Percentiles rank a stretch among this genome's conserved stretches.
Evolutionary conservation across 23 tunicate genomes (phyloP).

Genomic region (Ascidia mentula): DNA sequence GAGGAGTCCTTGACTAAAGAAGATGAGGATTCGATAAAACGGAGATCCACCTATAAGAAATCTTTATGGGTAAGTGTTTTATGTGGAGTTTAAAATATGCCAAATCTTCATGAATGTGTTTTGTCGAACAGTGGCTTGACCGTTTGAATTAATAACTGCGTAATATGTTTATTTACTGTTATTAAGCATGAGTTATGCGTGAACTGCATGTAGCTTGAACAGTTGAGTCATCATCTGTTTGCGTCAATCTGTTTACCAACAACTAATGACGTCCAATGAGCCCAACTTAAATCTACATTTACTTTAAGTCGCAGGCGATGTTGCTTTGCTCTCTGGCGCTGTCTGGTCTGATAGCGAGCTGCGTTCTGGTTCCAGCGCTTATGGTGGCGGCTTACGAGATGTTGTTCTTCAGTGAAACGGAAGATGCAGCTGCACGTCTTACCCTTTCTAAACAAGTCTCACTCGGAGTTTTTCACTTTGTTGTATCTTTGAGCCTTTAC

Average conservation of each 20-base stretch:
- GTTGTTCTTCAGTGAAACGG: conserved; percentile 4
- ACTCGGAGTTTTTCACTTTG: conserved; percentile 27
- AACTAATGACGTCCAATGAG: no score
- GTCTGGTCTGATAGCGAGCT: conserved; percentile 21
- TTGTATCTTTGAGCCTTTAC: conserved; percentile 22
- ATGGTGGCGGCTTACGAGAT: conserved; percentile 27
- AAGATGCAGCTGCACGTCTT: neutral
- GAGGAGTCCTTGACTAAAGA: conserved; percentile 1
- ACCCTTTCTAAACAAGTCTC: conserved; percentile 4
- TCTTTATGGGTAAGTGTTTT: neutral
- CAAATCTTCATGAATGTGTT: no score
- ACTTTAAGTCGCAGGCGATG: conserved; percentile 27
- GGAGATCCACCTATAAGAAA: neutral
- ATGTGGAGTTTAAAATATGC: no score
- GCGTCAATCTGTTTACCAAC: no score
- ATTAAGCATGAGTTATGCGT: no score
- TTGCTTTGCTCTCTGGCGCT: conserved; percentile 35
- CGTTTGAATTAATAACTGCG: no score
- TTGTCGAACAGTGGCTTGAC: no score
- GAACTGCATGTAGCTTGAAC: no score
- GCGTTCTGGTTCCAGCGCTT: conserved; percentile 29
- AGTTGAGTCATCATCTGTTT: no score
- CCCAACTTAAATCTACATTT: neutral
- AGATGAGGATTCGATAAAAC: conserved; percentile 1
- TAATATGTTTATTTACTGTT: no score